Evolutionary conservation across 2,797 vertebrate genomes (phyloP).

Genomic region (Florisuga fusca): DNA sequence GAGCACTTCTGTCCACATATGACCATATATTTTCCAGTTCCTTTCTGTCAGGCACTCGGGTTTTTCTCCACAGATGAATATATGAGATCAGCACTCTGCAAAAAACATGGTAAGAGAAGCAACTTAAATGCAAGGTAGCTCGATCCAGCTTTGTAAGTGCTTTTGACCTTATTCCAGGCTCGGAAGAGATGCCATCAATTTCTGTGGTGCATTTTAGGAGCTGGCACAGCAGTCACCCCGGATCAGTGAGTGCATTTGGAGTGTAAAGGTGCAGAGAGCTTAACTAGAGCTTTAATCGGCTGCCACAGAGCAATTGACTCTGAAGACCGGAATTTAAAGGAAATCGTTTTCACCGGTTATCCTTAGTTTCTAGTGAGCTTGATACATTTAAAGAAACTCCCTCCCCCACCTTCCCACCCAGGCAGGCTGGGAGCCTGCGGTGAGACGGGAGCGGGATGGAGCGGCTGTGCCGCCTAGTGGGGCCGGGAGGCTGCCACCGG

Average conservation of each 20-base stretch:
- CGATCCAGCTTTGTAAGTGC: neutral
- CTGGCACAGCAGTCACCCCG: neutral
- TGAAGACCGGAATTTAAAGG: neutral
- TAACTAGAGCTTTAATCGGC: neutral
- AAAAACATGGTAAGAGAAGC: neutral
- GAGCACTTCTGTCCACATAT: neutral
- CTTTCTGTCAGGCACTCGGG: neutral
- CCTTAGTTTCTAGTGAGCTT: neutral
- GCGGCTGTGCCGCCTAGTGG: neutral
- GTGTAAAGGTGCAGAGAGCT: neutral
- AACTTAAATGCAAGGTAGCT: neutral
- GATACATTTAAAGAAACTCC: neutral
- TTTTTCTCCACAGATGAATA: neutral
- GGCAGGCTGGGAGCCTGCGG: neutral
- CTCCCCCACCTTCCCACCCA: rapidly evolving
- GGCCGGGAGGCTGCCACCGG: neutral
- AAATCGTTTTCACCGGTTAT: neutral
- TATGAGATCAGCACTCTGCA: neutral
- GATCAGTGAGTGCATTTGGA: neutral
- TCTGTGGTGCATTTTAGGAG: neutral
- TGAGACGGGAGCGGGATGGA: neutral
- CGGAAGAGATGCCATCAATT: neutral
- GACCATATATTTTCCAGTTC: neutral
- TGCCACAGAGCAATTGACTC: neutral
- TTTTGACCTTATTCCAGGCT: neutral